phyloP scores from a whole-genome alignment of 2,888 invertebrate species.

The Aphrophora alni region DNA sequence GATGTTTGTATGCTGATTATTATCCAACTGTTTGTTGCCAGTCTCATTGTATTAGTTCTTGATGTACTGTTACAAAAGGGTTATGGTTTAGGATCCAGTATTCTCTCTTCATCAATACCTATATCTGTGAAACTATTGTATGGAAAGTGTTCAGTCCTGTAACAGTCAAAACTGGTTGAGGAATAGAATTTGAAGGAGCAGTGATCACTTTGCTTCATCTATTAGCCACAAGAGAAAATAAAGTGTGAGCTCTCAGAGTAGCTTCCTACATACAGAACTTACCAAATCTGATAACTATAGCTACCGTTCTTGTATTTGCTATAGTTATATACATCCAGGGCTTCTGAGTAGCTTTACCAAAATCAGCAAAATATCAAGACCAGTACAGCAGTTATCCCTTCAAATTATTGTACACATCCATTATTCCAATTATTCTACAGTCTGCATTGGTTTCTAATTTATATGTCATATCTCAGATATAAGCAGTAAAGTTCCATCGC shows the following conservation, averaged over 20 bases:
- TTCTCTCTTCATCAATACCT: conserved; percentile 99
- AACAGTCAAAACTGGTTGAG: conserved; percentile 95
- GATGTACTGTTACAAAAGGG: conserved; percentile 98
- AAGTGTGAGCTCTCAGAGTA: conserved; percentile 96
- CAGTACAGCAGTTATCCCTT: conserved; percentile 99
- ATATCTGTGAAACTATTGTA: conserved; percentile 99
- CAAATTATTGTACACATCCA: conserved; percentile 99
- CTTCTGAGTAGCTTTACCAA: conserved; percentile 98
- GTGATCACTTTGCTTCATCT: conserved; percentile 99
- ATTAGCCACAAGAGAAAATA: conserved; percentile 96
- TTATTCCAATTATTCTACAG: conserved; percentile 99
- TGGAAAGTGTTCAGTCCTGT: conserved; percentile 99
- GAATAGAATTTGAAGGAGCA: conserved; percentile 99
- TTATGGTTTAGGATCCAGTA: conserved; percentile 97
- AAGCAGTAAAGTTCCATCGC: conserved; percentile 97
- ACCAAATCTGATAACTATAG: conserved; percentile 99
- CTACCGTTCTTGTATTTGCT: conserved; percentile 97
- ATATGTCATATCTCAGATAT: conserved; percentile 95
- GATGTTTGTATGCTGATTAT: conserved; percentile 98
- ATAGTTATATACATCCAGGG: conserved; percentile 99
- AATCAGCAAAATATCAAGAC: conserved; percentile 98
- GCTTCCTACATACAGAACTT: conserved; percentile 99
- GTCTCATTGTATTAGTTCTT: conserved; percentile 93
- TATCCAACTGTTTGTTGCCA: conserved; percentile 98
- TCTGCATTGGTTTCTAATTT: conserved; percentile 98